Conservation (phyloP, 2,113 vertebrate species). For the Mormyrus lacerda region DNA sequence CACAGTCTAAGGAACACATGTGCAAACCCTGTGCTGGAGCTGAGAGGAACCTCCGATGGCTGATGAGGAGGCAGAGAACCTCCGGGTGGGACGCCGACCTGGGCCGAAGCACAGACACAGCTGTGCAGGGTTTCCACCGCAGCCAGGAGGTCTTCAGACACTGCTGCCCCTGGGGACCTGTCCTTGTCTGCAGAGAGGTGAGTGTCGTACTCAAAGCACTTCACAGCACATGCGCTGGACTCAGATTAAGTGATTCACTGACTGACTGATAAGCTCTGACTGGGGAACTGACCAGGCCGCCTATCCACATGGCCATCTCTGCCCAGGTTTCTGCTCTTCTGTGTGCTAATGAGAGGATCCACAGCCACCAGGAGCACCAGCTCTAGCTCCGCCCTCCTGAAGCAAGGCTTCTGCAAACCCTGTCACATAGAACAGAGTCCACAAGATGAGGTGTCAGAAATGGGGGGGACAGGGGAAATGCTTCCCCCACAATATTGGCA, state of each 20-base stretch:
- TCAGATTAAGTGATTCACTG: background rate
- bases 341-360: conserved; percentile 57
- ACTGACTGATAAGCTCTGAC: background rate
- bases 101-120: conserved; percentile 54
- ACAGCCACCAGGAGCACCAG: conserved; percentile 66
- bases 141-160: conserved; percentile 53
- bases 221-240: background rate
- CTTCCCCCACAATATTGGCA: background rate
- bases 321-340: conserved; percentile 37
- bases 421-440: conserved; percentile 39
- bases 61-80: background rate
- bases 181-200: conserved; percentile 31
- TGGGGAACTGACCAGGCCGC: conserved; percentile 27
- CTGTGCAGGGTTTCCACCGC: conserved; percentile 63
- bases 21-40: background rate
- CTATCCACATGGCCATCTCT: conserved; percentile 32
- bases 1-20: conserved; percentile 9
- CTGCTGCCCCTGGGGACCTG: conserved; percentile 24
- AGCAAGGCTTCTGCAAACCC: conserved; percentile 56
- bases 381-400: conserved; percentile 69
- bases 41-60: background rate
- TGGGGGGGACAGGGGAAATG: background rate
- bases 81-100: conserved; percentile 57
- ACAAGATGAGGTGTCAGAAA: background rate
- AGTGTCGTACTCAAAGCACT: background rate